Conservation (phyloP, 2,113 vertebrate species). For the Atractosteus spatula region DNA sequence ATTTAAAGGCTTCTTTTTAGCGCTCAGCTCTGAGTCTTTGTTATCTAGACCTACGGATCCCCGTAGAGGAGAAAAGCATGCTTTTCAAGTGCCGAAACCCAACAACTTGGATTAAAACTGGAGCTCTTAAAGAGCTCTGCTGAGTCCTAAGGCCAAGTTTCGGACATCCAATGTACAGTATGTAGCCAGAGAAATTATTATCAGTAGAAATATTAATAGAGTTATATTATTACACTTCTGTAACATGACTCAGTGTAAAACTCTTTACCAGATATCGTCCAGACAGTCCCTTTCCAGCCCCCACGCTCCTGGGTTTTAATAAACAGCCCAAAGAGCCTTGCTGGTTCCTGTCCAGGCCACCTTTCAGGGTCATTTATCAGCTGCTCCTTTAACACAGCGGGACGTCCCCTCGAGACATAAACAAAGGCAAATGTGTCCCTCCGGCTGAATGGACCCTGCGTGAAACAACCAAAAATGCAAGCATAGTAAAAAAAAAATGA, state of each 20-base stretch:
- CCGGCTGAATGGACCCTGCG: neutral
- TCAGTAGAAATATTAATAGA: too few species aligned
- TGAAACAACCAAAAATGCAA: too few species aligned
- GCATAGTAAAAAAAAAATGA: too few species aligned
- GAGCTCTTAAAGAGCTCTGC: too few species aligned
- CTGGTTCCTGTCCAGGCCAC: conserved; percentile 11
- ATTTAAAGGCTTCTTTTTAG: conserved; percentile 9
- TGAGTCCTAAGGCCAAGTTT: too few species aligned
- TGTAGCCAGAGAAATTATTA: too few species aligned
- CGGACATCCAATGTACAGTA: too few species aligned
- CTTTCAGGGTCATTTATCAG: neutral
- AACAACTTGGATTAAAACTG: too few species aligned
- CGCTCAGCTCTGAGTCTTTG: neutral
- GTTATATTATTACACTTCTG: too few species aligned
- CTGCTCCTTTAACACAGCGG: neutral
- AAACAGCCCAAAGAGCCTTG: neutral
- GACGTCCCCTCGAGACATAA: conserved; percentile 14
- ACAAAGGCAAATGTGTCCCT: neutral
- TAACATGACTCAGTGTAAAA: too few species aligned
- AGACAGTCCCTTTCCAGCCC: too few species aligned
- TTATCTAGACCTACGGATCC: neutral
- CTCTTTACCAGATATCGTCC: too few species aligned
- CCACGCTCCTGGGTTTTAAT: neutral
- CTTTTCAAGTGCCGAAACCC: neutral
- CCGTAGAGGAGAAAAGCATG: neutral